A percentile compares a stretch with the other conserved stretches of the same genome.
phyloP scores from a whole-genome alignment of 2,888 invertebrate genomes.

The Lottia gigantea region DNA sequence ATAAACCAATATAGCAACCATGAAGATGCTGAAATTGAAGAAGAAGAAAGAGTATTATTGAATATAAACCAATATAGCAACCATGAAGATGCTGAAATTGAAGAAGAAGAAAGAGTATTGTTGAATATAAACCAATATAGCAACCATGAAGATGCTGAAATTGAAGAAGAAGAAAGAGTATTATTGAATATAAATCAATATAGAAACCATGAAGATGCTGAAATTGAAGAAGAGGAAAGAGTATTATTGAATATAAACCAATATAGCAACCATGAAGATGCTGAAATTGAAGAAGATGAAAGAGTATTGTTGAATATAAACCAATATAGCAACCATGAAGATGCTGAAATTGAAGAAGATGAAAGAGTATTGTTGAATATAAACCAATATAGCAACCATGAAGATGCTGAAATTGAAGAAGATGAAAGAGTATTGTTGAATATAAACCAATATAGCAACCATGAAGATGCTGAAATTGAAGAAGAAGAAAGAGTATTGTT shows the following conservation, averaged over 20 bases:
- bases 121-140: background rate
- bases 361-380: background rate
- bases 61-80: background rate
- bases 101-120: no score
- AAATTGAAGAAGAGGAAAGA: no score
- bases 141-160: slow-evolving; percentile 8
- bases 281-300: no score
- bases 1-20: background rate
- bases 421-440: background rate
- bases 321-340: background rate
- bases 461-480: no score
- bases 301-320: background rate
- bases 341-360: no score
- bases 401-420: no score
- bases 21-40: no score
- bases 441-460: background rate
- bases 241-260: background rate
- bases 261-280: background rate
- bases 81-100: slow-evolving; percentile 15
- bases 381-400: background rate
- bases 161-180: no score
- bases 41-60: no score
- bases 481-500: background rate
- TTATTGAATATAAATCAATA: background rate
- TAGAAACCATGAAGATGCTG: slow-evolving; percentile 4